Percentiles rank a stretch among this genome's conserved stretches.
Conservation (phyloP, 2,888 invertebrate species). For the Drosophila histrio region DNA sequence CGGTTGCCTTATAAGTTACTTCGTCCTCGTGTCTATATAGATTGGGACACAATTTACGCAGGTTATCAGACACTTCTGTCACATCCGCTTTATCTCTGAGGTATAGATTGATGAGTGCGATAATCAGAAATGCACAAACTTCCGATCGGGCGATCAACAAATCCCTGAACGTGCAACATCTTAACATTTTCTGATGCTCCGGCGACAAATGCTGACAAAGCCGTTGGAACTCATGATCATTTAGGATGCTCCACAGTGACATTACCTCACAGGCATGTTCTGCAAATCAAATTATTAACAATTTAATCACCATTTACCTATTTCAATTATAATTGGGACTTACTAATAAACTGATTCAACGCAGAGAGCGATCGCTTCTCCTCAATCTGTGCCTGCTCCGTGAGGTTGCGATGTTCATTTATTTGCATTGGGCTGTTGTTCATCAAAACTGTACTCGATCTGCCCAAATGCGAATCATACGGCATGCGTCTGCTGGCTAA, state of each 20-base stretch:
- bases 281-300: conserved; percentile 32
- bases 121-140: conserved; percentile 90
- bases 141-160: conserved; percentile 85
- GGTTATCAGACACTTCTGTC: conserved; percentile 93
- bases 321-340: conserved; percentile 55
- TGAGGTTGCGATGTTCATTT: conserved; percentile 81
- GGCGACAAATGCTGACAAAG: conserved; percentile 89
- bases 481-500: conserved; percentile 64
- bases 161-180: conserved; percentile 86
- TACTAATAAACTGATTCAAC: conserved; percentile 89
- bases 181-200: conserved; percentile 87
- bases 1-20: conserved; percentile 97
- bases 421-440: conserved; percentile 55
- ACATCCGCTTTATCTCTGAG: conserved; percentile 97
- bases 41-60: conserved; percentile 96
- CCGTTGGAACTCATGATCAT: conserved; percentile 95
- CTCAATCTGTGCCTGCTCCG: conserved; percentile 86
- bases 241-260: conserved; percentile 95
- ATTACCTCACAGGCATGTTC: conserved; percentile 94
- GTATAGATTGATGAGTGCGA: conserved; percentile 94
- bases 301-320: background rate
- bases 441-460: conserved; percentile 67
- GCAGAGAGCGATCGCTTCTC: conserved; percentile 92
- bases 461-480: conserved; percentile 62
- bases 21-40: conserved; percentile 98